Evolutionary conservation across 2,888 invertebrate genomes (phyloP).

Genomic region (Drosophila falleni): DNA sequence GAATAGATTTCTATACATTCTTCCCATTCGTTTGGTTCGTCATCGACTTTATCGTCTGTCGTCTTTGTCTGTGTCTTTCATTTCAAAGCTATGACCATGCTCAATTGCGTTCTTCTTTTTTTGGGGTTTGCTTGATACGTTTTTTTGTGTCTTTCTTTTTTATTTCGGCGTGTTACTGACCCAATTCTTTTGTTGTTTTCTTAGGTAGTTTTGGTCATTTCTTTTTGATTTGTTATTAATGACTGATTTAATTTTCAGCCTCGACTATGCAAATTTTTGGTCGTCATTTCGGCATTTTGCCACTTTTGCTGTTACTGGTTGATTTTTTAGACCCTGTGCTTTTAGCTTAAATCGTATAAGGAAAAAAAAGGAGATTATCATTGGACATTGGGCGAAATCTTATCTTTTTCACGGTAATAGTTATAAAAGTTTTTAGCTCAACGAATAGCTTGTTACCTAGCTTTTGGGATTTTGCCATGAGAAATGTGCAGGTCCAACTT

Average conservation of each 20-base stretch:
- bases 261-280: constrained; percentile 69
- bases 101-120: constrained; percentile 62
- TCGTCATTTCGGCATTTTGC: constrained; percentile 23
- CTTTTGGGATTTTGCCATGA: constrained; percentile 23
- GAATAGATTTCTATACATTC: constrained; percentile 23
- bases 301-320: no score
- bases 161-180: constrained; percentile 75
- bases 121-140: constrained; percentile 34
- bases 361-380: no score
- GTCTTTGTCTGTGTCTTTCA: constrained; percentile 57
- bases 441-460: background rate
- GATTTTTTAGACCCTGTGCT: constrained; percentile 3
- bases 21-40: constrained; percentile 18
- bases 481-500: constrained; percentile 62
- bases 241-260: constrained; percentile 73
- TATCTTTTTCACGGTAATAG: background rate
- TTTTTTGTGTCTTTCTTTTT: constrained; percentile 49
- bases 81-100: constrained; percentile 69
- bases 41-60: constrained; percentile 25
- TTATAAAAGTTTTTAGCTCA: background rate
- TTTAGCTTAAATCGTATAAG: no score
- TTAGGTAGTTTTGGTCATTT: constrained; percentile 70
- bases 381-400: no score
- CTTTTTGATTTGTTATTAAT: constrained; percentile 79
- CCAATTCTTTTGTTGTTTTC: constrained; percentile 71